Percentiles rank a stretch among this genome's conserved stretches.
Conservation (phyloP, 2,113 vertebrate genomes). For the Archilochus colubris region DNA sequence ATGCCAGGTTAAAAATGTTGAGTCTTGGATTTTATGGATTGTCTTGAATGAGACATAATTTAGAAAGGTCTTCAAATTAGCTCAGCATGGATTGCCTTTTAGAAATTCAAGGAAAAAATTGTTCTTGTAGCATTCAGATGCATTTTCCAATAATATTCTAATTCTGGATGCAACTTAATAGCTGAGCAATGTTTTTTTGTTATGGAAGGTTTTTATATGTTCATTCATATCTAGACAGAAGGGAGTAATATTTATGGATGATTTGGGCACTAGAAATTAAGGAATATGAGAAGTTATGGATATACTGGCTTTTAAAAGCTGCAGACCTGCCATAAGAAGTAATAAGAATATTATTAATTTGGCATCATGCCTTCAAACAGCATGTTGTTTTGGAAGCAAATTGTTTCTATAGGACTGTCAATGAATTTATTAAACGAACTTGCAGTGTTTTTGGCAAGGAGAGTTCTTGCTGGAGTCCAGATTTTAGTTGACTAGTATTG, state of each 20-base stretch:
- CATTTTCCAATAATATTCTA: not conserved
- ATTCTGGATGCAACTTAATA: not conserved
- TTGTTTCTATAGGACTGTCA: not conserved
- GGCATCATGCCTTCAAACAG: not conserved
- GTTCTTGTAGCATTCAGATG: not conserved
- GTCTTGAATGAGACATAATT: not conserved
- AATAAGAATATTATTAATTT: not conserved
- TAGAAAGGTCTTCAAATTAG: not conserved
- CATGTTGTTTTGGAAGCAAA: not conserved
- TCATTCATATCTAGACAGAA: not conserved
- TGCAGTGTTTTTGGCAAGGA: not conserved
- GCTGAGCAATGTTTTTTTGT: not conserved
- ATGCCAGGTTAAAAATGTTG: not conserved
- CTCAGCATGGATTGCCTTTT: not conserved
- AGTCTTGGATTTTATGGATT: not conserved
- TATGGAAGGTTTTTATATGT: not conserved
- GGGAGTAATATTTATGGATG: not conserved
- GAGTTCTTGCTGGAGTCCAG: fast-evolving
- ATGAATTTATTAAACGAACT: not conserved
- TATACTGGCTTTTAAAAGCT: not conserved
- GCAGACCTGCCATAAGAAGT: not conserved
- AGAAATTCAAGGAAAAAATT: not conserved
- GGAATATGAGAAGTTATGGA: too few species aligned
- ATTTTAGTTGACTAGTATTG: not conserved
- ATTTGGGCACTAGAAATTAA: not conserved